These are phyloP conservation scores for Smutsia gigantea DNA, from an alignment of 2,797 vertebrate genomes.

Conservation along the genomic window DNA sequence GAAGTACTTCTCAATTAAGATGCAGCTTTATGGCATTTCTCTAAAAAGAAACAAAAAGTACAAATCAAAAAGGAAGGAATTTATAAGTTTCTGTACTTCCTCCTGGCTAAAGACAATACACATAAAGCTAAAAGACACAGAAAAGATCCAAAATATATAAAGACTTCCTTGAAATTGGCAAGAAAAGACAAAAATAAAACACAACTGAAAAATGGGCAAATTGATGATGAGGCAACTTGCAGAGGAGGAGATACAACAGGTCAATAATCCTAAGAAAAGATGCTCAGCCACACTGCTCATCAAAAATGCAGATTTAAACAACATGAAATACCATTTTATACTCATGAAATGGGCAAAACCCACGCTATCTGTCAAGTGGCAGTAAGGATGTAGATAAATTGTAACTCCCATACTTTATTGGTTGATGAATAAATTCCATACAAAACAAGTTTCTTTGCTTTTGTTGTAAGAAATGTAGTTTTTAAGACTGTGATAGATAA, in stretches of 20 bases:
- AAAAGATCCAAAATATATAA: slow-evolving; percentile 1
- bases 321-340: background rate
- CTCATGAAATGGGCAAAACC: background rate
- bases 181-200: background rate
- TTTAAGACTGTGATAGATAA: slow-evolving; percentile 13
- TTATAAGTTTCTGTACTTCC: background rate
- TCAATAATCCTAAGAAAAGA: background rate
- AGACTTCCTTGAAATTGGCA: background rate
- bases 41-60: background rate
- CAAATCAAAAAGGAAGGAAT: background rate
- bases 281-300: background rate
- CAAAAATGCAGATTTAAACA: background rate
- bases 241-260: background rate
- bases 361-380: background rate
- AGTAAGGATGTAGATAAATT: background rate
- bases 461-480: slow-evolving; percentile 5
- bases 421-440: background rate
- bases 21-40: background rate
- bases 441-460: slow-evolving; percentile 17
- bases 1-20: background rate
- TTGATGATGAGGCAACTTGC: background rate
- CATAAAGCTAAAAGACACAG: background rate
- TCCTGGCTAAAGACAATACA: background rate
- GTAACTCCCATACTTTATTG: background rate
- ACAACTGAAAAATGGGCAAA: background rate